Conservation (phyloP, 2,797 vertebrate species). For the Tenualosa thibaudeaui region DNA sequence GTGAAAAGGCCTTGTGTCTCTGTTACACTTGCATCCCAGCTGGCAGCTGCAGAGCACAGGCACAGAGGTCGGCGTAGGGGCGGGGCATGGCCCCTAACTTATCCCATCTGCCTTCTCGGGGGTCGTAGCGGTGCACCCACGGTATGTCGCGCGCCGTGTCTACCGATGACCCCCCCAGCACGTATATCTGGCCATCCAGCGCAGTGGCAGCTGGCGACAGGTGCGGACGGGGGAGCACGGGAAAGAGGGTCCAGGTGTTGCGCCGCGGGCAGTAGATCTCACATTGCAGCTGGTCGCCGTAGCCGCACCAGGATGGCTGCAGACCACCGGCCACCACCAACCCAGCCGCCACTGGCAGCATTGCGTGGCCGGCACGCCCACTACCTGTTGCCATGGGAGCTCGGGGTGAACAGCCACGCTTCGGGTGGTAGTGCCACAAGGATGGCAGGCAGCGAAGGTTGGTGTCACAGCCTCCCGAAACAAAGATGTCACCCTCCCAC, state of each 20-base stretch:
- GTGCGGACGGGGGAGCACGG: slow-evolving; percentile 70
- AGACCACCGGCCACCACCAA: slow-evolving; percentile 76
- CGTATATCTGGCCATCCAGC: slow-evolving; percentile 69
- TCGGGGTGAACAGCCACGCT: slow-evolving; percentile 55
- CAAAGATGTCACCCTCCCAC: slow-evolving; percentile 70
- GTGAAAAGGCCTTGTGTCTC: neutral
- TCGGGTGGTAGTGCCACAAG: slow-evolving; percentile 70
- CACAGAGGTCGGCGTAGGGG: slow-evolving; percentile 51
- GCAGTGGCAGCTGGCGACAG: slow-evolving; percentile 68
- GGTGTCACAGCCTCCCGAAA: slow-evolving; percentile 72
- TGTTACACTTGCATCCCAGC: neutral
- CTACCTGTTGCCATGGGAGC: slow-evolving; percentile 67
- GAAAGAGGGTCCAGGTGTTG: slow-evolving; percentile 66
- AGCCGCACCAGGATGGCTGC: slow-evolving; percentile 53
- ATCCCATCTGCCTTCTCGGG: slow-evolving; percentile 71
- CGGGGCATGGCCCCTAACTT: slow-evolving; percentile 74
- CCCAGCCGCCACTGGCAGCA: slow-evolving; percentile 67
- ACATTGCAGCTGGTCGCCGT: slow-evolving; percentile 71
- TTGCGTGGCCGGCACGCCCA: slow-evolving; percentile 72
- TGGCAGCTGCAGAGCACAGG: slow-evolving; percentile 51
- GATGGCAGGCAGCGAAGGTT: slow-evolving; percentile 55
- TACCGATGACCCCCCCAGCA: slow-evolving; percentile 79
- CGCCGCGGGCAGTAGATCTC: slow-evolving; percentile 69
- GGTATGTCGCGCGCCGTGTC: slow-evolving; percentile 72
- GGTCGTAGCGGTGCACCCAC: slow-evolving; percentile 76